Evolutionary conservation across 1,140 invertebrate species (phyloP).

Genomic region (Odontomachus brunneus): DNA sequence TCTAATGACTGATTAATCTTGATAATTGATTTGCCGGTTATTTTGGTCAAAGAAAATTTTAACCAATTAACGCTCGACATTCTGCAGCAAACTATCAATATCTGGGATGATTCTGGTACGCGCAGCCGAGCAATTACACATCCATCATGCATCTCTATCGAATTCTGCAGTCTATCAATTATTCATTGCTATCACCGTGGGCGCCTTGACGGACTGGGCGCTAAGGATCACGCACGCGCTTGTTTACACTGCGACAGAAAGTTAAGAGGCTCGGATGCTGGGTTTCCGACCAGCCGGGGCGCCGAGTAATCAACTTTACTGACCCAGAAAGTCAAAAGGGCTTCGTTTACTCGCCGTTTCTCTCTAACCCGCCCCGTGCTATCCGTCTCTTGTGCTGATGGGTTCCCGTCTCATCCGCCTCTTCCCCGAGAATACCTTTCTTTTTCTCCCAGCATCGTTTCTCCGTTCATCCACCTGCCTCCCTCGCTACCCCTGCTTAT

Average conservation of each 20-base stretch:
- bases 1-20: neutral
- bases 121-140: neutral
- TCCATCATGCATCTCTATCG: neutral
- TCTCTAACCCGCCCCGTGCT: constrained; percentile 45
- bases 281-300: constrained; percentile 55
- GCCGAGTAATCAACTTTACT: constrained; percentile 76
- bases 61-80: no score
- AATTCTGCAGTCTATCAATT: constrained; percentile 20
- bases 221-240: constrained; percentile 37
- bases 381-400: constrained; percentile 47
- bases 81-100: neutral
- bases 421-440: neutral
- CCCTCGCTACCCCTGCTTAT: constrained; percentile 41
- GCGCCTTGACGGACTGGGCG: neutral
- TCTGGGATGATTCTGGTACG: neutral
- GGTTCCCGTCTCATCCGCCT: neutral
- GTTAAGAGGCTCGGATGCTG: constrained; percentile 69
- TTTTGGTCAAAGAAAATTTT: no score
- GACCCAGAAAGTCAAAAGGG: constrained; percentile 75
- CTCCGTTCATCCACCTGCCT: constrained; percentile 22
- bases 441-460: constrained; percentile 25
- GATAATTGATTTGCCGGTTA: no score
- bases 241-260: constrained; percentile 74
- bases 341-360: constrained; percentile 69
- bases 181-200: constrained; percentile 16